A percentile compares a stretch with the other conserved stretches of the same genome.
Conservation (phyloP, 1,140 invertebrate species). For the Drosophila funebris region DNA sequence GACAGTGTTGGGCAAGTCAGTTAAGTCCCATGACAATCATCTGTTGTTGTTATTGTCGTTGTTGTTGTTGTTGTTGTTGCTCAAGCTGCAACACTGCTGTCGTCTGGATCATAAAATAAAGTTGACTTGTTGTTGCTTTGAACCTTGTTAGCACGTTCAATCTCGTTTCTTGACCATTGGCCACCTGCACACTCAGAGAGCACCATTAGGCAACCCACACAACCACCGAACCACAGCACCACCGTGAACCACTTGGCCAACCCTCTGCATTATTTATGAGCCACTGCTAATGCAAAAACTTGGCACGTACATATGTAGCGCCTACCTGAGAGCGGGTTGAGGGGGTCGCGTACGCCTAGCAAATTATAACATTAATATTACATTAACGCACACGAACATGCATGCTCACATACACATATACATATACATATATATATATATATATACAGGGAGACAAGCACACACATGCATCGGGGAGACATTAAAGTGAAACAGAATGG, state of each 20-base stretch:
- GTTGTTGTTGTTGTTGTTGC: constrained; percentile 17
- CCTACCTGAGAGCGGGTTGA: constrained; percentile 37
- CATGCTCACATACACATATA: constrained; percentile 27
- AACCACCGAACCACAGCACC: neutral
- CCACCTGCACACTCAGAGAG: constrained; percentile 1
- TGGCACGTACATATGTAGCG: constrained; percentile 26
- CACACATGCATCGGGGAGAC: constrained; percentile 70
- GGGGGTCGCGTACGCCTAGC: constrained; percentile 37
- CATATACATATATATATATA: no score
- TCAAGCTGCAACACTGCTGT: constrained; percentile 19
- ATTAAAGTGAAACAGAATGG: constrained; percentile 64
- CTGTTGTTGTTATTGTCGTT: constrained; percentile 29
- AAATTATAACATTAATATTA: constrained; percentile 82
- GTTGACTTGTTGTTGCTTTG: constrained; percentile 12
- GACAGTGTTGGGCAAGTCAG: constrained; percentile 19
- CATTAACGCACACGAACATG: constrained; percentile 64
- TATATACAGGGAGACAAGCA: no score
- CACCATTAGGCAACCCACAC: neutral
- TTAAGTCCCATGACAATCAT: constrained; percentile 38
- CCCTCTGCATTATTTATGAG: constrained; percentile 70
- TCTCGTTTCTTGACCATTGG: constrained; percentile 16
- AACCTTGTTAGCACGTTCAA: constrained; percentile 30
- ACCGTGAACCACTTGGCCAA: constrained; percentile 26
- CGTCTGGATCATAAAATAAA: constrained; percentile 27
- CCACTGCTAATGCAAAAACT: constrained; percentile 47